These are phyloP conservation scores for Toxostoma redivivum DNA, from an alignment of 2,113 vertebrate species.

Conservation along the genomic window DNA sequence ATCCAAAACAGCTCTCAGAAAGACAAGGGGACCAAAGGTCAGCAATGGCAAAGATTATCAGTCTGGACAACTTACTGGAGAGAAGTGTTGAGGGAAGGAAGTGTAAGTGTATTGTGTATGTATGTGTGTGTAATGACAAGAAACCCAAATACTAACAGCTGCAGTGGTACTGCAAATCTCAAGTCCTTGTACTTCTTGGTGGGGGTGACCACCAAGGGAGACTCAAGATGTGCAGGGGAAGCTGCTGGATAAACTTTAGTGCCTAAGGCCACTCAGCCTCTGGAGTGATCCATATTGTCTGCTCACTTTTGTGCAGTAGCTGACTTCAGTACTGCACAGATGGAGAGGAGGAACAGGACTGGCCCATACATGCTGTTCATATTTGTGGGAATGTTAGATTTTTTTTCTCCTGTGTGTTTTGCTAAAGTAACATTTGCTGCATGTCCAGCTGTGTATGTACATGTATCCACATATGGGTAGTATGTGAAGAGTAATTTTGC, in stretches of 20 bases:
- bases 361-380: background rate
- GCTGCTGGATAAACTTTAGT: background rate
- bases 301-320: background rate
- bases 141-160: background rate
- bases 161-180: background rate
- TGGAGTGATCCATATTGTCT: background rate
- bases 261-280: background rate
- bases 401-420: background rate
- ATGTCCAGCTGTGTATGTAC: background rate
- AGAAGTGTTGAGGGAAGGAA: background rate
- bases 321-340: background rate
- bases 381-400: background rate
- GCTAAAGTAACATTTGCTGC: background rate
- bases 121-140: background rate
- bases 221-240: background rate
- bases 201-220: accelerated
- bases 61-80: background rate
- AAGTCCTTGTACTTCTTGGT: background rate
- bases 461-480: background rate
- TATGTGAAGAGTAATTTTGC: background rate
- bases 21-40: background rate
- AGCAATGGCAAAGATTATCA: background rate
- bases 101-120: accelerated
- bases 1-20: background rate
- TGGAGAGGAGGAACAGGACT: background rate